Evolutionary conservation across 2,113 vertebrate genomes (phyloP).

Genomic region (Pipa parva): DNA sequence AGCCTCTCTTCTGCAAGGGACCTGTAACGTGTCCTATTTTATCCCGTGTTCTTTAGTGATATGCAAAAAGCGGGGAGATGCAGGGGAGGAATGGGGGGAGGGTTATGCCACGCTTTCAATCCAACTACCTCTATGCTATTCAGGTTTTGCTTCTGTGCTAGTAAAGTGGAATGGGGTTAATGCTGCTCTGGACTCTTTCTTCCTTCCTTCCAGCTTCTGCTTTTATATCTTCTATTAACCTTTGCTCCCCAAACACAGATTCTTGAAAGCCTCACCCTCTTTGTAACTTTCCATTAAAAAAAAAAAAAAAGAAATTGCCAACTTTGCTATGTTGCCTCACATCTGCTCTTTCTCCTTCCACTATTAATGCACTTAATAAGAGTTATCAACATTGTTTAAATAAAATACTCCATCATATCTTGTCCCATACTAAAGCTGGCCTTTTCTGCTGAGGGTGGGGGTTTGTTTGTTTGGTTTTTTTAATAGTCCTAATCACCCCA

Average conservation of each 20-base stretch:
- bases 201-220: background rate
- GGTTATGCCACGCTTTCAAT: slow-evolving; percentile 25
- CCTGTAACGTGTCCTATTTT: background rate
- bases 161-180: slow-evolving; percentile 17
- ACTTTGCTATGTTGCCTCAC: background rate
- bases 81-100: slow-evolving; percentile 4
- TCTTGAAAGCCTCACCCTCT: background rate
- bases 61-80: slow-evolving; percentile 31
- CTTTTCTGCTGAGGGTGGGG: background rate
- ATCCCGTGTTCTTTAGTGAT: slow-evolving; percentile 3
- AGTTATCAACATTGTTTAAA: background rate
- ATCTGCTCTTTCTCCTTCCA: background rate
- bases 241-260: background rate
- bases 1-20: background rate
- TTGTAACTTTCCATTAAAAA: no score
- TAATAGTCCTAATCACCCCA: background rate
- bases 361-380: background rate
- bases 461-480: no score
- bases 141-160: slow-evolving; percentile 35
- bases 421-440: background rate
- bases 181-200: slow-evolving; percentile 33
- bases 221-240: background rate
- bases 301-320: no score
- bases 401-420: background rate
- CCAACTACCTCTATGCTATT: slow-evolving; percentile 41